Evolutionary conservation across 2,888 invertebrate genomes (phyloP).

Genomic region (Steinernema hermaphroditum): DNA sequence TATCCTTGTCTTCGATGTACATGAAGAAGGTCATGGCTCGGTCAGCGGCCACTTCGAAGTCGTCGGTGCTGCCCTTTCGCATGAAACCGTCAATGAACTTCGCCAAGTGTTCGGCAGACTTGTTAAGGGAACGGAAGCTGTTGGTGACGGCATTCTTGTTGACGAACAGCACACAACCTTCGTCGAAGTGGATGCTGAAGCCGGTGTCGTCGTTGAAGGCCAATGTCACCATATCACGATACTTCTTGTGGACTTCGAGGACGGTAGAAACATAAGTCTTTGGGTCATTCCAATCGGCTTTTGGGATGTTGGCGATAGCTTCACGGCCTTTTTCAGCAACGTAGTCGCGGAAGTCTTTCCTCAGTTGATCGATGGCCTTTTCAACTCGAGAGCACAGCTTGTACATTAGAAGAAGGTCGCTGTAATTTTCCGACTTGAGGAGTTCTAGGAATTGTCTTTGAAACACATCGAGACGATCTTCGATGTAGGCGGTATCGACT

Average conservation of each 20-base stretch:
- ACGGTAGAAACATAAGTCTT: background rate
- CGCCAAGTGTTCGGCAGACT: background rate
- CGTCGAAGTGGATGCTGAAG: background rate
- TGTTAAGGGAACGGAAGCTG: background rate
- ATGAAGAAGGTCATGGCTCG: constrained; percentile 70
- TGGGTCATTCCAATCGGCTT: background rate
- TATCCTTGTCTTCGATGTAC: constrained; percentile 73
- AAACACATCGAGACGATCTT: background rate
- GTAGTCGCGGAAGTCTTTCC: constrained; percentile 85
- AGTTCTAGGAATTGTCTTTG: background rate
- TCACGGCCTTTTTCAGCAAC: constrained; percentile 91
- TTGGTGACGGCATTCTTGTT: background rate
- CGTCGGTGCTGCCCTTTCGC: background rate
- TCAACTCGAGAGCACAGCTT: constrained; percentile 86
- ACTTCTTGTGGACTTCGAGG: background rate
- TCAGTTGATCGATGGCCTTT: constrained; percentile 86
- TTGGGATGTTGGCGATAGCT: constrained; percentile 82
- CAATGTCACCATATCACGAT: background rate
- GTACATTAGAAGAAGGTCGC: constrained; percentile 91
- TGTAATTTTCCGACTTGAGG: background rate
- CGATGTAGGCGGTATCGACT: background rate
- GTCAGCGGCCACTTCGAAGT: background rate
- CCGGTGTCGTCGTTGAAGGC: background rate
- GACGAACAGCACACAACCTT: background rate
- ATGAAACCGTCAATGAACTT: background rate